Evolutionary conservation across 2,888 invertebrate genomes (phyloP), one percentile per base, ranked within the genome.

Genomic region (Eristalinus sepulchralis): DNA sequence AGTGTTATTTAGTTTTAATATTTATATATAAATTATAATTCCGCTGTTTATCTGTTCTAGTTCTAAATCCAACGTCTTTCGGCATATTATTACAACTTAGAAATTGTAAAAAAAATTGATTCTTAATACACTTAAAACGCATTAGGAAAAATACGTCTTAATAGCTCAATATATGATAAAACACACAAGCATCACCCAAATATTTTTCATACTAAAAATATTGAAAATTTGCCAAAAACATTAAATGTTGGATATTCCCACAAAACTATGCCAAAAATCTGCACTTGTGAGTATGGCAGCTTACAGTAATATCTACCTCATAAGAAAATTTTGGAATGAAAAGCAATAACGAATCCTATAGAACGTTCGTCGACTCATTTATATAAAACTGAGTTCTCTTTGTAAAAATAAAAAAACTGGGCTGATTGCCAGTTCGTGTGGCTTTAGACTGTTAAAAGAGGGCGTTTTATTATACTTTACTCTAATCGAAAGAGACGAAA

Each of bases 321-420:
- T 71, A 31, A 33, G 34, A 72, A 71, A 34, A 66, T 83, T n/a
- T 47, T 70, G 57, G 53, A 62, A 66, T 53, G 33, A 76, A 80
- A 73, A 80, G 55, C 31, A 75, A 57, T 17, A 70, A 31, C 33
- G 57, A 62, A 59, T n/a, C 22, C 27, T 71, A 70, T 55, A 39
- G 73, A 71, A 84, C 76, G 84, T 84, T 84, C 84, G 66, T 71
- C 80, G 84, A 71, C 84, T 71, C 33, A 66, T 71, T 80, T 76
- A 60, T 66, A 68, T 67, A 73, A 53, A 76, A 71, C 60, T 71
- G 55, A 68, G 36, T 64, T 57, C 39, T 33, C 3, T 27, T 53
- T 47, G 13, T 27, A 70, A 17, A 17, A 47, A 47, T 17, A 36
- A 53, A 67, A 27, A 34, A 70, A 64, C 9, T 66, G 66, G 75